phyloP scores from a whole-genome alignment of 2,797 vertebrate genomes.

The Lepidocolaptes lacrymiger region DNA sequence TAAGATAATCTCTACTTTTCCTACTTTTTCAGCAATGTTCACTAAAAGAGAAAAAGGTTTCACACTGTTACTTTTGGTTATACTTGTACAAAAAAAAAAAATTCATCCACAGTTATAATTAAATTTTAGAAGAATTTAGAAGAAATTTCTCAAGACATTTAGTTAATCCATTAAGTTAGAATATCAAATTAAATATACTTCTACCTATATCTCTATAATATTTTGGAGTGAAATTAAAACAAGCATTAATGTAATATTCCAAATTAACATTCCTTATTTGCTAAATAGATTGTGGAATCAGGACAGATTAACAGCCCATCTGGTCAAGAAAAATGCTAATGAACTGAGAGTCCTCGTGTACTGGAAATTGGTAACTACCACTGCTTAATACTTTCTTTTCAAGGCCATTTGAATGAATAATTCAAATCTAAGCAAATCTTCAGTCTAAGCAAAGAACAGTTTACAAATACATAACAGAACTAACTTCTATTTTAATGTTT shows the following conservation, averaged over 20 bases:
- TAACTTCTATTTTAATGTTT: neutral
- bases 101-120: neutral
- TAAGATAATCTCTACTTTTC: constrained; percentile 89
- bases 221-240: neutral
- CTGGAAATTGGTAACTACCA: neutral
- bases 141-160: neutral
- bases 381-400: neutral
- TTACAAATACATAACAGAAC: neutral
- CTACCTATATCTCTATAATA: neutral
- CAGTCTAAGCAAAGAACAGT: neutral
- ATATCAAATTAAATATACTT: neutral
- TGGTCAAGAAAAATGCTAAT: neutral
- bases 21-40: constrained; percentile 75
- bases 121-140: neutral
- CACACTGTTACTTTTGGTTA: neutral
- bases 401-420: neutral
- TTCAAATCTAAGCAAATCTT: neutral
- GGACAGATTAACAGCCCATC: neutral
- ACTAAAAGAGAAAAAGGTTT: constrained; percentile 67
- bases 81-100: neutral
- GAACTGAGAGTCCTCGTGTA: neutral
- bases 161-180: neutral
- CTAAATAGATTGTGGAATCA: neutral
- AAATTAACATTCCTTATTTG: neutral
- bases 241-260: neutral